These are phyloP conservation scores for Nipponia nippon DNA, from an alignment of 2,113 vertebrate species.

Conservation along the genomic window DNA sequence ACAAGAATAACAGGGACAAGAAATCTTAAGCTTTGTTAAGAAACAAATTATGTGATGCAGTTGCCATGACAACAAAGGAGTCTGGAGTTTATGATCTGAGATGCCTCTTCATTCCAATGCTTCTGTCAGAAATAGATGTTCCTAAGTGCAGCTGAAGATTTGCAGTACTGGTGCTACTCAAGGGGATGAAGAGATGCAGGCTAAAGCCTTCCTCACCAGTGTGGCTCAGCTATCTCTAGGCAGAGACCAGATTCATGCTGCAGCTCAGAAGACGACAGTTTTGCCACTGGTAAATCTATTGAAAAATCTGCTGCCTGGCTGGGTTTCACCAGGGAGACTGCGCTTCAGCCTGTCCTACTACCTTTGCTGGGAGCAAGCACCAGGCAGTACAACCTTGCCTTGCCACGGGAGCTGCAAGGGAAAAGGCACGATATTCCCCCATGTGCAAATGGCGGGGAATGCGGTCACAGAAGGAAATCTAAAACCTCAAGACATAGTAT, in stretches of 20 bases:
- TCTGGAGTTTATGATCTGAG: constrained; percentile 14
- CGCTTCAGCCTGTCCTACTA: background rate
- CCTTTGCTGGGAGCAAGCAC: background rate
- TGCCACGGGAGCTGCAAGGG: background rate
- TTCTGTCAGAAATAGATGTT: constrained; percentile 27
- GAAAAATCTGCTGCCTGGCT: background rate
- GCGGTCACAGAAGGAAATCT: background rate
- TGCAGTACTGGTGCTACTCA: background rate
- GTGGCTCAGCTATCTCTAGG: background rate
- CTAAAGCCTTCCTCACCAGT: background rate
- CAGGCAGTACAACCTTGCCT: background rate
- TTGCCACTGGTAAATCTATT: background rate
- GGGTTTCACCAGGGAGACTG: background rate
- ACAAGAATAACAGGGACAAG: background rate
- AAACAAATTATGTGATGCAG: constrained; percentile 30
- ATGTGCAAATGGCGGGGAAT: accelerated
- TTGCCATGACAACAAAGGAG: constrained; percentile 33
- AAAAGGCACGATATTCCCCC: background rate
- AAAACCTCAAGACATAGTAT: background rate
- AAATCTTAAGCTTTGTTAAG: background rate
- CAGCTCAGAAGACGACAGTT: background rate
- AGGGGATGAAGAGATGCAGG: background rate
- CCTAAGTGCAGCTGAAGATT: background rate
- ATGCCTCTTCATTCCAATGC: background rate
- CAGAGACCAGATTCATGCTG: background rate